phyloP scores from a whole-genome alignment of 2,888 invertebrate species.

The Gisinianus flammeolus region DNA sequence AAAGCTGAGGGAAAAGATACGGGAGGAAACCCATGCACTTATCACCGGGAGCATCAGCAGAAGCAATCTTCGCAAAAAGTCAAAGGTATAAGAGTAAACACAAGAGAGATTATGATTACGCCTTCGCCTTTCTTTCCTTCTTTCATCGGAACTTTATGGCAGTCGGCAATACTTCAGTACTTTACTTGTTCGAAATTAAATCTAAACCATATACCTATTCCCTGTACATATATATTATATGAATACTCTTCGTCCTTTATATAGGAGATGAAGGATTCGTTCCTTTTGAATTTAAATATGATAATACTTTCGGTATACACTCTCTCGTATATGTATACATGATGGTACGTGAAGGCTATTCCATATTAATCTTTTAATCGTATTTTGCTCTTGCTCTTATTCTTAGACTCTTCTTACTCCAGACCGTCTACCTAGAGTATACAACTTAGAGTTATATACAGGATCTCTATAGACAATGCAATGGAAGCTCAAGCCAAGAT shows the following conservation, averaged over 20 bases:
- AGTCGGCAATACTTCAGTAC: neutral
- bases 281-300: neutral
- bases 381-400: neutral
- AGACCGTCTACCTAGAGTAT: neutral
- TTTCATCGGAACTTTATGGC: slow-evolving; percentile 11
- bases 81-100: neutral
- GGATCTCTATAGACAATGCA: neutral
- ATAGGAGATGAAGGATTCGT: neutral
- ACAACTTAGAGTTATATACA: neutral
- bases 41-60: slow-evolving; percentile 12
- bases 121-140: neutral
- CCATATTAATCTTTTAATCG: neutral
- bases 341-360: neutral
- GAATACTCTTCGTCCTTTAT: neutral
- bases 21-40: neutral
- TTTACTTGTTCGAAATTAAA: neutral
- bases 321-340: neutral
- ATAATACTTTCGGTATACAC: neutral
- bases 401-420: neutral
- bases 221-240: neutral
- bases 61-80: neutral
- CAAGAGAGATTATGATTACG: slow-evolving; percentile 1
- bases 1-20: neutral
- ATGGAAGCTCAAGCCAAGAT: slow-evolving; percentile 18
- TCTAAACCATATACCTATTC: neutral